phyloP scores from a whole-genome alignment of 1,140 invertebrate genomes.

The Nebria ingens region DNA sequence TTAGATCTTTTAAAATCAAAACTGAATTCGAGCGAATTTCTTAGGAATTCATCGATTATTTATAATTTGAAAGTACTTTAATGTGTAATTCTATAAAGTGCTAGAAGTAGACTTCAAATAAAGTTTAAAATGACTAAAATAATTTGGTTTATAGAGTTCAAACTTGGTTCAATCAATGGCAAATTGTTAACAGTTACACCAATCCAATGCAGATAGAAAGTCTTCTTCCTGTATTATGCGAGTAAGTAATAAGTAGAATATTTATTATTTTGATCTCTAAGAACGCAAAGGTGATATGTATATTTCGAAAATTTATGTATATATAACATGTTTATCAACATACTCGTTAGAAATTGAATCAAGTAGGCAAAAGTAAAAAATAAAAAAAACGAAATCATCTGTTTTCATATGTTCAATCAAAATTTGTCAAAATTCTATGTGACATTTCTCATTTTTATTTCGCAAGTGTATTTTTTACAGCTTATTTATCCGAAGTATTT shows the following conservation, averaged over 20 bases:
- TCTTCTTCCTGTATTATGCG: constrained; percentile 40
- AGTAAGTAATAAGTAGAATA: constrained; percentile 37
- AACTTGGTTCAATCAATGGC: constrained; percentile 61
- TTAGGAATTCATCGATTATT: not conserved
- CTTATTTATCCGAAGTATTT: too few species aligned
- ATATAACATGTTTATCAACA: not conserved
- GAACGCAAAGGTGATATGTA: not conserved
- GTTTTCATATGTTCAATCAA: too few species aligned
- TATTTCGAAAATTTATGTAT: too few species aligned
- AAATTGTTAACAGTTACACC: constrained; percentile 50
- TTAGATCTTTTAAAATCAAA: too few species aligned
- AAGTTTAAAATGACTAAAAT: too few species aligned
- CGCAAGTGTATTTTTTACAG: not conserved
- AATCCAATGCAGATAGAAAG: constrained; percentile 55
- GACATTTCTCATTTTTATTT: constrained; percentile 1
- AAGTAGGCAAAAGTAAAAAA: not conserved
- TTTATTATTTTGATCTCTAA: not conserved
- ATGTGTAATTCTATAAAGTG: too few species aligned
- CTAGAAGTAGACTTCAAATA: too few species aligned
- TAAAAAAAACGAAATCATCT: not conserved
- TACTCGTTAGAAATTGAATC: not conserved
- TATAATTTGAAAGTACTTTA: too few species aligned
- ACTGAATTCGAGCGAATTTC: too few species aligned
- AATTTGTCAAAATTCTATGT: constrained; percentile 7
- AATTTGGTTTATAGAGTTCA: constrained; percentile 42